Base-by-base conservation (phyloP, 1,140 invertebrate genomes). In the roundworm (Caenorhabditis elegans) region DNA sequence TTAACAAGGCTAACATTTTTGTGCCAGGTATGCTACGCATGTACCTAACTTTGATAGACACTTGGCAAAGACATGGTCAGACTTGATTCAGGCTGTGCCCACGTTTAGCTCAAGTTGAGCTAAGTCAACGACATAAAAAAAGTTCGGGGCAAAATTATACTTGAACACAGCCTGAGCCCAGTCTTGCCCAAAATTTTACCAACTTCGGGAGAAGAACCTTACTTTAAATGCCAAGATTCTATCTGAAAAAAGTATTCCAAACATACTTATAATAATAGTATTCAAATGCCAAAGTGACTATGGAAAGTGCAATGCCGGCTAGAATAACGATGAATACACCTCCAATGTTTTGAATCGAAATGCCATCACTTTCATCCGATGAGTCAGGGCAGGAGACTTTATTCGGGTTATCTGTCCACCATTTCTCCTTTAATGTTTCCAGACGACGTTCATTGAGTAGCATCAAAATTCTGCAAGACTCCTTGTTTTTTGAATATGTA, bases 321-420 rank as follows among this genome's bases (percentile, higher is more conserved):
- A 97, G 95, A 84, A 97, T 96, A 0, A 97, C 95, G 53, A 98
- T 96, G 88, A 98, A 98, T 0, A 98, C 96, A 0, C 96, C 96
- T 48, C 96, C 95, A 83, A 98, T 98, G 89, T 98, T 98, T 85
- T 96, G 93, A 84, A 98, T 97, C 80, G 95, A 96, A 86, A 98
- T 98, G 46, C 96, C 96, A 86, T 97, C 96, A 17, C 94, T 95
- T 90, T 97, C 95, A 89, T 96, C 94, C 79, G 96, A 95, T 51
- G 94, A 92, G 86, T 95, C 94, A 48, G 95, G 94, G 90, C 97
- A 98, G 28, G 93, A 83, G 86, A 93, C 93, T 55, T 79, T 83
- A 0, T 93, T 91, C 0, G 93, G 92, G 88, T 97, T 96, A 79
- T 94, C 93, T 84, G 93, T 95, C 96, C 96, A 98, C 96, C 96